Conservation (phyloP, 2,113 vertebrate genomes). For the Thunnus thynnus region DNA sequence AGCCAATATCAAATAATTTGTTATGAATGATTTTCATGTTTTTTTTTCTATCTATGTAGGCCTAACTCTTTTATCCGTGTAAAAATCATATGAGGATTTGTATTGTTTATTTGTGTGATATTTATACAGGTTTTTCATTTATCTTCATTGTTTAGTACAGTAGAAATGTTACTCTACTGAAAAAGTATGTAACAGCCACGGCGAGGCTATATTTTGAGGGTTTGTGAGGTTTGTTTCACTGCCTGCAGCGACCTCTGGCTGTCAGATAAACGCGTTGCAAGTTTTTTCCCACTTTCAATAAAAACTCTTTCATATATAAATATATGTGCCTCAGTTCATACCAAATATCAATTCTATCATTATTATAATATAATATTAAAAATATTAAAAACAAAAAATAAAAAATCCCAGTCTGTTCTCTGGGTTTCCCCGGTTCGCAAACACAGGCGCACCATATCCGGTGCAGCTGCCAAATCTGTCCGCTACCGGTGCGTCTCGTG, state of each 20-base stretch:
- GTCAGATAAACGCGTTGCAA: background rate
- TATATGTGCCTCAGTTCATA: background rate
- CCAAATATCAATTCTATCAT: background rate
- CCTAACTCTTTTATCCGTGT: too few species aligned
- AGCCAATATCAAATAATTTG: background rate
- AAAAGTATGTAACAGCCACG: too few species aligned
- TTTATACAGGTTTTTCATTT: too few species aligned
- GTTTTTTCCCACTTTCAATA: background rate
- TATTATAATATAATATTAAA: background rate
- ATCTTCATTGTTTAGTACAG: too few species aligned
- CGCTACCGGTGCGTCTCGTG: conserved; percentile 17
- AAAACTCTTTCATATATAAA: background rate
- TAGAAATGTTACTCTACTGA: too few species aligned
- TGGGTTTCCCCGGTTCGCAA: background rate
- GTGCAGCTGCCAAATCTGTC: conserved; percentile 59
- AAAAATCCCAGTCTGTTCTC: background rate
- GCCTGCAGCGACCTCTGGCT: conserved; percentile 22
- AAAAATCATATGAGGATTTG: too few species aligned
- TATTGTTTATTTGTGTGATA: too few species aligned
- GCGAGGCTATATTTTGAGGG: too few species aligned
- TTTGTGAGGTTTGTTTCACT: too few species aligned
- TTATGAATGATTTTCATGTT: background rate
- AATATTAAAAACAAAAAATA: background rate
- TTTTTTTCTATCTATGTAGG: too few species aligned
- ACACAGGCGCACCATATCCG: conserved; percentile 44